These are phyloP conservation scores for Drosophila ogumai DNA, from an alignment of 1,140 invertebrate genomes.

Conservation along the genomic window DNA sequence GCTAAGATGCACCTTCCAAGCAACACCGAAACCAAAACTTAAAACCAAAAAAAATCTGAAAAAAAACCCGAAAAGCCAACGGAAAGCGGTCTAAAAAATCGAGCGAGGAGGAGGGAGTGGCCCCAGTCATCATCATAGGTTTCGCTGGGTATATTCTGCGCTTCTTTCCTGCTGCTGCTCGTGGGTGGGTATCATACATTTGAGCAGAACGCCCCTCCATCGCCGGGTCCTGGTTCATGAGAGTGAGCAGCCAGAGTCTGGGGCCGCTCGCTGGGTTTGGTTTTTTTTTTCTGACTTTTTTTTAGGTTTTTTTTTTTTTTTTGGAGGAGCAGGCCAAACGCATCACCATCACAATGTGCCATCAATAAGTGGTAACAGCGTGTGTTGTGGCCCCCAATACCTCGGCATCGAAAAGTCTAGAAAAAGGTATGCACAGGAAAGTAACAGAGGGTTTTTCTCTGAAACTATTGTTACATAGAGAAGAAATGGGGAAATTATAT, in stretches of 20 bases:
- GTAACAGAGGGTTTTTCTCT: background rate
- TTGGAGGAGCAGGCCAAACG: constrained; percentile 54
- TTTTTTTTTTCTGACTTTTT: constrained; percentile 19
- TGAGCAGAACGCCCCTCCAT: constrained; percentile 83
- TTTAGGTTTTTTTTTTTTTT: background rate
- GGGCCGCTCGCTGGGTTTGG: constrained; percentile 42
- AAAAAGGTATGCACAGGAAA: constrained; percentile 10
- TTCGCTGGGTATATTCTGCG: constrained; percentile 55
- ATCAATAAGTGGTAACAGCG: constrained; percentile 83
- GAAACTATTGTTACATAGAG: background rate
- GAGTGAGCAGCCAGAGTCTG: constrained; percentile 36
- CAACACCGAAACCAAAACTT: constrained; percentile 10
- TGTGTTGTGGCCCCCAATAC: constrained; percentile 65
- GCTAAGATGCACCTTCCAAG: constrained; percentile 64
- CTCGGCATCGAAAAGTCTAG: background rate
- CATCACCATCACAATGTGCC: constrained; percentile 82
- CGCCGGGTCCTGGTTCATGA: constrained; percentile 61
- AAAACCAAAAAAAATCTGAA: constrained; percentile 9
- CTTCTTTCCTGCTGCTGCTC: constrained; percentile 46
- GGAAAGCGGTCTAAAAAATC: constrained; percentile 43
- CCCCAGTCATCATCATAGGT: constrained; percentile 78
- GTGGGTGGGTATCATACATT: constrained; percentile 85
- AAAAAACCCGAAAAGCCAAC: constrained; percentile 18
- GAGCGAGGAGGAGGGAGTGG: constrained; percentile 39
- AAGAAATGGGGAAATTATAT: background rate